Base-by-base conservation (phyloP, 1,140 invertebrate genomes). In the Plectrocnemia conspersa region DNA sequence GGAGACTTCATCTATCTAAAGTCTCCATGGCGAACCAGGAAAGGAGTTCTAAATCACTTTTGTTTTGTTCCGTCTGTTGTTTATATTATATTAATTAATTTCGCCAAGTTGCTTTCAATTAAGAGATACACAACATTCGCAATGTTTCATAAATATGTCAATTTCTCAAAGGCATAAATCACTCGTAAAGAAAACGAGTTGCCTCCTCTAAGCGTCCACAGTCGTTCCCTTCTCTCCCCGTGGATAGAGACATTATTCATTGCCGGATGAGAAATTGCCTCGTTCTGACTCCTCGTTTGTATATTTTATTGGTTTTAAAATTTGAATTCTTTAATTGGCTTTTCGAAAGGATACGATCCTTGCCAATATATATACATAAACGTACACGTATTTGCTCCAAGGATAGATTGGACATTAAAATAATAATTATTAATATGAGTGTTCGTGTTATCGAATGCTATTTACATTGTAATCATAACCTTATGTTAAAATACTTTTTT, bases 311-410 rank as follows among this genome's bases (percentile, higher is more conserved):
- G 54, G 50, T 61, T 61, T 58, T 57, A 29, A 52, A 58, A 61
- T 61, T 61, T 61, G 47, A 61, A 61, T 61, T 55, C 59, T 61
- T 57, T 58, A 57, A 61, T 61, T 61, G 59, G 59, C 48, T 57
- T 32, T 4, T 23, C 15, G 5, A n/a, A n/a, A n/a, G n/a, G n/a
- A n/a, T n/a, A n/a, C n/a, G n/a, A n/a, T n/a, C n/a, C n/a, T n/a
- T n/a, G n/a, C n/a, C n/a, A n/a, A n/a, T n/a, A n/a, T n/a, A n/a
- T n/a, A n/a, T n/a, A n/a, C n/a, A n/a, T n/a, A n/a, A n/a, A n/a
- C n/a, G n/a, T n/a, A n/a, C n/a, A n/a, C n/a, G n/a, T n/a, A n/a
- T n/a, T n/a, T n/a, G n/a, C n/a, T n/a, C n/a, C n/a, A n/a, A n/a
- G 6, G 27, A 7, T 29, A 7, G 27, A 29, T n/a, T 7, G 6